Evolutionary conservation across 1,140 invertebrate species (phyloP).

Genomic region (Triops cancriformis): DNA sequence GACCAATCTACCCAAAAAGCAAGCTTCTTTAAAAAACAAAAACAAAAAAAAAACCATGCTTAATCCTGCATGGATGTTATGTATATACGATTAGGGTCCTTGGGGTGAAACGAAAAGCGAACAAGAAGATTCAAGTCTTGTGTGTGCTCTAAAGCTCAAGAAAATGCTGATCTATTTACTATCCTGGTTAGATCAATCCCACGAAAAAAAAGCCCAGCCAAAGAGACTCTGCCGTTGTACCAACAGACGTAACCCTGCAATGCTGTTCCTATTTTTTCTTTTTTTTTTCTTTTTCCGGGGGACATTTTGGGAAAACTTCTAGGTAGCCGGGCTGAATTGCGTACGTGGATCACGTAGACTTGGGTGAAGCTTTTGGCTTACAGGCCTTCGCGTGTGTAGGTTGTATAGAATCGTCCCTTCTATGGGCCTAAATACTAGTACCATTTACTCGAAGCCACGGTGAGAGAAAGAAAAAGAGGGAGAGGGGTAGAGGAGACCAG

Average conservation of each 20-base stretch:
- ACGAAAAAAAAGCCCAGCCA: neutral
- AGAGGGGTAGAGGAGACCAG: neutral
- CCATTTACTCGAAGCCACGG: neutral
- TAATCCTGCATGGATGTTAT: neutral
- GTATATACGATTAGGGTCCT: neutral
- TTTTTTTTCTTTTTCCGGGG: neutral
- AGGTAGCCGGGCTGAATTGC: neutral
- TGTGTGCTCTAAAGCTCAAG: neutral
- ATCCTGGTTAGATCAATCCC: neutral
- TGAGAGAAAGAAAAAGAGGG: neutral
- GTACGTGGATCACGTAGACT: constrained; percentile 4
- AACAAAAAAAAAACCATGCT: too few relatives aligned
- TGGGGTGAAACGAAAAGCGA: neutral
- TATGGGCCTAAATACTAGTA: constrained; percentile 1
- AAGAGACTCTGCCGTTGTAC: neutral
- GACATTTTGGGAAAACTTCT: neutral
- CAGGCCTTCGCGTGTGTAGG: neutral
- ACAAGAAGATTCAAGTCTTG: constrained; percentile 6
- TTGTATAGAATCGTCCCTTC: constrained; percentile 10
- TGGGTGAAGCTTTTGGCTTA: neutral
- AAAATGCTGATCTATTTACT: constrained; percentile 11
- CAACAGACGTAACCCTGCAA: neutral
- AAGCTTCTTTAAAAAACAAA: neutral
- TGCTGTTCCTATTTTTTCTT: neutral
- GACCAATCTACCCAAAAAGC: neutral